phyloP scores from a whole-genome alignment of 2,797 vertebrate genomes.

The Pipistrellus nathusii region DNA sequence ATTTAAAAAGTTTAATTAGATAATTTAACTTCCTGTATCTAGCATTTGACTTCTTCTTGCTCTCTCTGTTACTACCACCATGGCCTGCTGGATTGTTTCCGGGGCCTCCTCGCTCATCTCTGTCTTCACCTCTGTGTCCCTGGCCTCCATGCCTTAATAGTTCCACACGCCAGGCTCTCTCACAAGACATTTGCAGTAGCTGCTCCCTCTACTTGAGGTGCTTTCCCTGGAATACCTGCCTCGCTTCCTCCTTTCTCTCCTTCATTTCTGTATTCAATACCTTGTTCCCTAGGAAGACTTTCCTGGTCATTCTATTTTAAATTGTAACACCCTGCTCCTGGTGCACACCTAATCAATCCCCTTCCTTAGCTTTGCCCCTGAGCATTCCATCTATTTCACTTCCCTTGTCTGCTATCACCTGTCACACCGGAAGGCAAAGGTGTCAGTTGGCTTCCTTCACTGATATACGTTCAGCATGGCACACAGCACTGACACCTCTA shows the following conservation, averaged over 20 bases:
- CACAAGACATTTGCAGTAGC: neutral
- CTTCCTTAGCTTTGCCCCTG: neutral
- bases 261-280: neutral
- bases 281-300: neutral
- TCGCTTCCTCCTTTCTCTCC: neutral
- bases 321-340: neutral
- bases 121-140: neutral
- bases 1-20: neutral
- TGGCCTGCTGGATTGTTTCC: neutral
- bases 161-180: neutral
- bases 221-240: neutral
- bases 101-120: neutral
- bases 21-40: neutral
- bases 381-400: neutral
- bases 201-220: neutral
- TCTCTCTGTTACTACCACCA: neutral
- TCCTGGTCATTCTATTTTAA: neutral
- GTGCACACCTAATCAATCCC: neutral
- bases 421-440: neutral
- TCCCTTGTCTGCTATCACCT: neutral
- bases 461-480: neutral
- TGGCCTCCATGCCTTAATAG: neutral
- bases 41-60: neutral
- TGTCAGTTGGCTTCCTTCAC: neutral
- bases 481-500: neutral